Base-by-base conservation (phyloP, 1,140 invertebrate species). In the Danaus melanippus region DNA sequence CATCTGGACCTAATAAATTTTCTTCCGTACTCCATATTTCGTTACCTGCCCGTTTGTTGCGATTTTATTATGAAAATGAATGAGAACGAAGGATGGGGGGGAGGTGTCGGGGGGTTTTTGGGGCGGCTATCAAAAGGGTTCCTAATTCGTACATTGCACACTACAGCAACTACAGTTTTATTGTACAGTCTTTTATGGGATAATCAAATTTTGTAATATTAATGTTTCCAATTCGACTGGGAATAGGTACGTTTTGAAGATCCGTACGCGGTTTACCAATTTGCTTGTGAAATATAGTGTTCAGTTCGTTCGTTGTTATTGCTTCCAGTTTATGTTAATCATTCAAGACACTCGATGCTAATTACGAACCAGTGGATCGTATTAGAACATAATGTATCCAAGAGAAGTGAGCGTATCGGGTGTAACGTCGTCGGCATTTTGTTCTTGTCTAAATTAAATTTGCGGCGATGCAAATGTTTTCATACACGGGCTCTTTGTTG, bases 61-160 rank as follows among this genome's bases (percentile, higher is more conserved):
- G 77, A 84, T 84, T 86, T 86, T 84, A 84, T 84, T 84, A 86
- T 84, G 83, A 86, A 84, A 84, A 86, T 86, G 79, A 86, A 84
- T 82, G 82, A 77, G 73, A 74, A 15, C 15, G 15, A 15, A 15
- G 15, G 15, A 15, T 15, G 56, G 49, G 54, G 57, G 54, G 60
- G 56, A 49, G 58, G 64, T 56, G 60, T 15, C 15, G 15, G 15
- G 15, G 15, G 15, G 15, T 3, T 15, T 15, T 15, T 3, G 62
- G 48, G 60, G 60, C 54, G 56, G 59, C 74, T 75, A 79, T 83
- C 75, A 78, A 82, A 83, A 82, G 82, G 80, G 80, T 81, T 83
- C 74, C 79, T 84, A 86, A 86, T 86, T 82, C 80, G 82, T 79
- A 79, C 73, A 73, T 79, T 76, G 76, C 74, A 76, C 76, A 83